These are phyloP conservation scores for Talpa occidentalis DNA, from an alignment of 2,113 vertebrate species.

Conservation along the genomic window DNA sequence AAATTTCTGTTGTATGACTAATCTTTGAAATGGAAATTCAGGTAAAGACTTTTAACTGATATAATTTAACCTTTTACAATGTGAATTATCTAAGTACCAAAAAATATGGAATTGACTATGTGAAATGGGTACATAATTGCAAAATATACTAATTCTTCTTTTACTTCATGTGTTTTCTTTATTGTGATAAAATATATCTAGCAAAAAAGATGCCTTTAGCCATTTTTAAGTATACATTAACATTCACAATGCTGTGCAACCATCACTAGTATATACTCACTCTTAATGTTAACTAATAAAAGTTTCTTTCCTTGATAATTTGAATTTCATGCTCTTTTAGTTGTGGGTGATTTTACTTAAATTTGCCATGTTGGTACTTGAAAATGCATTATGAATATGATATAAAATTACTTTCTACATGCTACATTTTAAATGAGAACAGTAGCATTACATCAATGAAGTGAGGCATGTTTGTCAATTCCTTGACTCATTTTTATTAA, in stretches of 20 bases:
- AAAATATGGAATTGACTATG: constrained; percentile 4
- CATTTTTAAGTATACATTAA: constrained; percentile 36
- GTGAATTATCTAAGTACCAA: constrained; percentile 36
- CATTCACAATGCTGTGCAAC: constrained; percentile 35
- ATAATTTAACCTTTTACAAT: constrained; percentile 37
- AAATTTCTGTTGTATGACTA: constrained; percentile 55
- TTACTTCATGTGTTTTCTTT: background rate
- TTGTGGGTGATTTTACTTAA: constrained; percentile 48
- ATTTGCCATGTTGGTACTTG: constrained; percentile 36
- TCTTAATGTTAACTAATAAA: constrained; percentile 38
- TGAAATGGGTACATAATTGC: background rate
- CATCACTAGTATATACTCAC: constrained; percentile 10
- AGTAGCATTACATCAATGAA: constrained; percentile 4
- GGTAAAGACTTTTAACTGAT: constrained; percentile 47
- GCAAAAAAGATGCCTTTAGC: constrained; percentile 37
- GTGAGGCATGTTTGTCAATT: background rate
- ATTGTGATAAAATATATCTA: constrained; percentile 44
- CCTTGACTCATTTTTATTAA: constrained; percentile 32
- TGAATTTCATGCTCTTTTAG: constrained; percentile 32
- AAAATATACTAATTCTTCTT: constrained; percentile 42
- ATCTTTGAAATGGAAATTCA: constrained; percentile 61
- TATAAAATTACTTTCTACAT: constrained; percentile 20
- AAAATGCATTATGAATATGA: constrained; percentile 38
- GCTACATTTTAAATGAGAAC: constrained; percentile 47
- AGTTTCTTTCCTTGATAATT: constrained; percentile 49